Percentiles rank a stretch among this genome's conserved stretches.
These are phyloP conservation scores for Trachelipus rathkii DNA, from an alignment of 1,140 invertebrate genomes.

Conservation along the genomic window DNA sequence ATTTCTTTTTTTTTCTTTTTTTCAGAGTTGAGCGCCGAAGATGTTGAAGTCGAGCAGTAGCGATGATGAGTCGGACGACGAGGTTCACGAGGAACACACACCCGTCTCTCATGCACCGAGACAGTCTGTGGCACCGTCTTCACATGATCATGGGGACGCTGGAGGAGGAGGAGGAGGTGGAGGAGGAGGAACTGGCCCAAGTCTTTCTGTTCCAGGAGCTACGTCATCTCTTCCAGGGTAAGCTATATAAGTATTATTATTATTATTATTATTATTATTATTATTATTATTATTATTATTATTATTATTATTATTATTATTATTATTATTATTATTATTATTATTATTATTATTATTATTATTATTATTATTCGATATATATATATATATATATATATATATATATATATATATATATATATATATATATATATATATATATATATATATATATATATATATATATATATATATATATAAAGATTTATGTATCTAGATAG, in stretches of 20 bases:
- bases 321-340: slow-evolving; percentile 5
- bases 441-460: too few relatives aligned
- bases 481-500: too few relatives aligned
- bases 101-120: background rate
- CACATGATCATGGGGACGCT: background rate
- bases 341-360: slow-evolving; percentile 5
- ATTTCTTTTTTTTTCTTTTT: too few relatives aligned
- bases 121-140: background rate
- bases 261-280: slow-evolving; percentile 8
- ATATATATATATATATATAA: too few relatives aligned
- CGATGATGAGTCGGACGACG: background rate
- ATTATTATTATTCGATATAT: background rate
- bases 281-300: slow-evolving; percentile 1
- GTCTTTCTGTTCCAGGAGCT: background rate
- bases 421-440: too few relatives aligned
- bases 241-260: background rate
- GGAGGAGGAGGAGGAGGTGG: background rate
- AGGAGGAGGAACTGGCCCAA: background rate
- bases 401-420: too few relatives aligned
- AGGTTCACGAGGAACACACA: background rate
- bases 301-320: slow-evolving; percentile 15
- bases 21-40: background rate
- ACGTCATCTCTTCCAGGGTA: slow-evolving; percentile 1
- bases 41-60: slow-evolving; percentile 1
- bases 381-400: too few relatives aligned